Evolutionary conservation across 2,888 invertebrate species (phyloP).

Genomic region (Tenthredo scrophulariae): DNA sequence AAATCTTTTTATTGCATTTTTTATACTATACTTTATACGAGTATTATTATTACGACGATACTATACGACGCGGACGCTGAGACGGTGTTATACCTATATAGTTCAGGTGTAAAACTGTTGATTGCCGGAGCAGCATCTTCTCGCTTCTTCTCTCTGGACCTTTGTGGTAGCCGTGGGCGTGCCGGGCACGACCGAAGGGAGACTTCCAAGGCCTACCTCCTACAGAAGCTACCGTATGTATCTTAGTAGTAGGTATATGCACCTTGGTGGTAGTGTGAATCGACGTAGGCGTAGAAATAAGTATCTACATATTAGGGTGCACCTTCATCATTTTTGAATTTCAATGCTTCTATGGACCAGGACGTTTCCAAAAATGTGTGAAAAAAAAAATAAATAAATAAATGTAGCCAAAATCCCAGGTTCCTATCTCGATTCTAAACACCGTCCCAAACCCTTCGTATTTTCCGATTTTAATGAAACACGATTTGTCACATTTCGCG

Average conservation of each 20-base stretch:
- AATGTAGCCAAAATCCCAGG: too few species aligned
- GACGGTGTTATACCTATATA: slow-evolving; percentile 40
- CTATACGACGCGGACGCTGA: neutral
- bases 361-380: too few species aligned
- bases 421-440: too few species aligned
- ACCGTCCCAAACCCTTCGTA: too few species aligned
- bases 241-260: neutral
- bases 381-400: too few species aligned
- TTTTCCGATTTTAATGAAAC: too few species aligned
- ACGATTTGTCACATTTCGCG: too few species aligned
- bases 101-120: slow-evolving; percentile 77
- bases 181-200: slow-evolving; percentile 75
- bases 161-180: slow-evolving; percentile 75
- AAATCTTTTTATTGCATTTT: neutral
- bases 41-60: neutral
- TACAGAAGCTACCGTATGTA: slow-evolving; percentile 68
- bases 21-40: neutral
- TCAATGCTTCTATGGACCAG: too few species aligned
- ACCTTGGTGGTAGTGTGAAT: neutral
- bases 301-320: too few species aligned
- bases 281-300: neutral
- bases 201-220: slow-evolving; percentile 71
- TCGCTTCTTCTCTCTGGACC: slow-evolving; percentile 63
- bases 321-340: too few species aligned
- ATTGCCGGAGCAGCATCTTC: slow-evolving; percentile 74